Percentiles rank a stretch among this genome's conserved stretches.
Conservation (phyloP, 2,888 invertebrate species). For the Heliconius sara region DNA sequence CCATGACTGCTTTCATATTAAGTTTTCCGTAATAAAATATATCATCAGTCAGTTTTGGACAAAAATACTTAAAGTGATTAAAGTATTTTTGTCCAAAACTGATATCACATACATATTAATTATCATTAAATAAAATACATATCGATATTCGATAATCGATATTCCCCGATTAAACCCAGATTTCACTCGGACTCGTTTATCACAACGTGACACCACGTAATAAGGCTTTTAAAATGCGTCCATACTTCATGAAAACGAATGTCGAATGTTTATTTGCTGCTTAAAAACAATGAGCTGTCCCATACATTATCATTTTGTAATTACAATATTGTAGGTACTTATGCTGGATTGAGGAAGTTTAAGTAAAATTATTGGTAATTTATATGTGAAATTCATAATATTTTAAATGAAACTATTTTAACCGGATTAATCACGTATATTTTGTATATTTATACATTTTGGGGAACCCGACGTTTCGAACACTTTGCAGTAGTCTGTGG, state of each 20-base stretch:
- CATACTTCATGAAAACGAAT: conserved; percentile 65
- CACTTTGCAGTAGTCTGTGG: too few species aligned
- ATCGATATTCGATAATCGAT: conserved; percentile 53
- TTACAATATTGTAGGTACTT: conserved; percentile 14
- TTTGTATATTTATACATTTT: too few species aligned
- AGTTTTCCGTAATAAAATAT: background rate
- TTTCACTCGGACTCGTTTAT: conserved; percentile 56
- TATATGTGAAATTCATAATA: background rate
- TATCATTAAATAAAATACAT: conserved; percentile 1
- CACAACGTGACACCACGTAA: conserved; percentile 63
- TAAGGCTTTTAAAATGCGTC: conserved; percentile 72
- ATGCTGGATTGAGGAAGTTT: background rate
- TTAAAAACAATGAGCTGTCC: conserved; percentile 61
- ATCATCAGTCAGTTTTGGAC: too few species aligned
- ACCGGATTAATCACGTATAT: too few species aligned
- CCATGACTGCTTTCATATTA: too few species aligned
- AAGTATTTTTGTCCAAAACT: background rate
- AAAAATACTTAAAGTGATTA: too few species aligned
- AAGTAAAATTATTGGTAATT: background rate
- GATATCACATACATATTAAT: background rate
- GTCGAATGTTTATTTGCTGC: conserved; percentile 63
- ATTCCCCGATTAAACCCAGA: conserved; percentile 57
- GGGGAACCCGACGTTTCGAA: too few species aligned
- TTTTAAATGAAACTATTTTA: too few species aligned
- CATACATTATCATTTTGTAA: conserved; percentile 39